These are phyloP conservation scores for Dermolepida albohirtum DNA, from an alignment of 2,888 invertebrate species.

Conservation along the genomic window DNA sequence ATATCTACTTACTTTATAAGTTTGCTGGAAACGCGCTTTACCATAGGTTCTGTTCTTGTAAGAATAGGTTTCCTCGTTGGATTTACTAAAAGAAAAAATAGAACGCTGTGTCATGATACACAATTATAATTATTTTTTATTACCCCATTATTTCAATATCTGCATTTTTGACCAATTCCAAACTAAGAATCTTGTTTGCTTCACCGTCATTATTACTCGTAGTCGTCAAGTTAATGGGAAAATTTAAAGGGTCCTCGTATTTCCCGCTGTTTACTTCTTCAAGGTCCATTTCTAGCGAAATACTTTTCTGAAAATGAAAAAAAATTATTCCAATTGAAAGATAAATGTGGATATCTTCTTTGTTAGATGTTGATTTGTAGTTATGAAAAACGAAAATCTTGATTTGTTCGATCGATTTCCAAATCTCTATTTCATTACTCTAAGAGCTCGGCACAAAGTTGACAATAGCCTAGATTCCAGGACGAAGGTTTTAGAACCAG, in stretches of 20 bases:
- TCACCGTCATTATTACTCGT: conserved; percentile 59
- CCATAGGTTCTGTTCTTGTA: conserved; percentile 51
- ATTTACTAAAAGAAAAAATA: conserved; percentile 60
- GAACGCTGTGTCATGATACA: conserved; percentile 19
- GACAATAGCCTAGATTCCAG: too few species aligned
- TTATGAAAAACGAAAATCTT: too few species aligned
- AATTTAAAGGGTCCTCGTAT: conserved; percentile 49
- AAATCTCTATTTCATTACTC: too few species aligned
- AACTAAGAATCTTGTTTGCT: conserved; percentile 50
- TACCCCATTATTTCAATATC: conserved; percentile 63
- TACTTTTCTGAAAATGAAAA: conserved; percentile 50
- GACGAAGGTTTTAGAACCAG: too few species aligned
- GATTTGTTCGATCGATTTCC: too few species aligned
- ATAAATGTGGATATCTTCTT: too few species aligned
- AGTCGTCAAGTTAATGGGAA: conserved; percentile 58
- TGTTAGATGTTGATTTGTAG: too few species aligned
- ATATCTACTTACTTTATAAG: conserved; percentile 2
- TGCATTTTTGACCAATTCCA: conserved; percentile 59
- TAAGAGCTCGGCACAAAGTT: too few species aligned
- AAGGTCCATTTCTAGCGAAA: conserved; percentile 57
- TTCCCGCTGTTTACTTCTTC: conserved; percentile 52
- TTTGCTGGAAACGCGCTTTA: conserved; percentile 15
- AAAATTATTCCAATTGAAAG: conserved; percentile 15
- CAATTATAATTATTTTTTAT: conserved; percentile 44
- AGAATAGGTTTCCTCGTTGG: conserved; percentile 60